Conservation (phyloP, 2,888 invertebrate species). For the Pollenia labialis region DNA sequence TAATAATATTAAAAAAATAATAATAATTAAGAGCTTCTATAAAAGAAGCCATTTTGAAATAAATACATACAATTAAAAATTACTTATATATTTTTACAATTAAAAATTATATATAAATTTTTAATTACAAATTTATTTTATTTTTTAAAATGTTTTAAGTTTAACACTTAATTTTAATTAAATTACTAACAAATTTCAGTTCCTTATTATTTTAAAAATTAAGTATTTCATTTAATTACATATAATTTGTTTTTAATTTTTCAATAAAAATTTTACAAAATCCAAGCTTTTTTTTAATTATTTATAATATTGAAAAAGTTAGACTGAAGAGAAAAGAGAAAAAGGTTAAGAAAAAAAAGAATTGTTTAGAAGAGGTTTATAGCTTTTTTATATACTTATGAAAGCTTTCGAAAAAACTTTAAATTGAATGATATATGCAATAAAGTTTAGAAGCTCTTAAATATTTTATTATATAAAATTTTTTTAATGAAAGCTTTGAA, state of each 20-base stretch:
- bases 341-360: slow-evolving; percentile 18
- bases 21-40: slow-evolving; percentile 46
- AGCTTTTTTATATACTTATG: too few relatives aligned
- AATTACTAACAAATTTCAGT: slow-evolving; percentile 49
- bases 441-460: too few relatives aligned
- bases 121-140: slow-evolving; percentile 25
- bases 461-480: too few relatives aligned
- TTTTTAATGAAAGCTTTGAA: too few relatives aligned
- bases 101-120: neutral
- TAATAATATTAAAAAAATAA: slow-evolving; percentile 10
- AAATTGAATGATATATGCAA: neutral
- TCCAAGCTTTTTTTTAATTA: slow-evolving; percentile 44
- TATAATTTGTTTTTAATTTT: slow-evolving; percentile 37
- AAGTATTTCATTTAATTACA: slow-evolving; percentile 22
- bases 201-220: slow-evolving; percentile 63
- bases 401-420: neutral
- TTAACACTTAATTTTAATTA: slow-evolving; percentile 19
- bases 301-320: slow-evolving; percentile 19
- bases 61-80: neutral
- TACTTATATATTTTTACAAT: too few relatives aligned
- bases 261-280: slow-evolving; percentile 39
- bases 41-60: slow-evolving; percentile 56
- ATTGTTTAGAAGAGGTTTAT: neutral
- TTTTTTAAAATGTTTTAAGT: slow-evolving; percentile 27
- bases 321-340: neutral